Percentiles rank a stretch among this genome's conserved stretches.
phyloP scores from a whole-genome alignment of 2,888 invertebrate genomes.

The Callinectes sapidus region DNA sequence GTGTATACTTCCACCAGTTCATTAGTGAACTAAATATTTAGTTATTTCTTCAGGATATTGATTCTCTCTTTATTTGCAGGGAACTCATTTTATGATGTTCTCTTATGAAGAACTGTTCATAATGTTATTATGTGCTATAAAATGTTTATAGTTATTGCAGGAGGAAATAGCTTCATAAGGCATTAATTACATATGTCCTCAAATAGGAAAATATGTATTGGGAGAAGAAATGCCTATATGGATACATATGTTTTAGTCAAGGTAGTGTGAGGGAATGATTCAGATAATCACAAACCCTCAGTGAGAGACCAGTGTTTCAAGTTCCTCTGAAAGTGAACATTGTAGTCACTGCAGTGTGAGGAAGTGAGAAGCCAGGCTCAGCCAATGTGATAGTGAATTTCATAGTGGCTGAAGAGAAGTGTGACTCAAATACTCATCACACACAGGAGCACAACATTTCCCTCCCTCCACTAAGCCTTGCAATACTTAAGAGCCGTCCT shows the following conservation, averaged over 20 bases:
- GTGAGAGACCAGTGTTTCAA: neutral
- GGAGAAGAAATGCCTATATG: neutral
- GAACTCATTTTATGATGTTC: neutral
- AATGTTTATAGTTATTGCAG: neutral
- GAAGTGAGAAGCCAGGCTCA: neutral
- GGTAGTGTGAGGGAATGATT: neutral
- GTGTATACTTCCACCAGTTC: constrained; percentile 31
- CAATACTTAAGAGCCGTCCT: neutral
- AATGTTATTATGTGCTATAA: neutral
- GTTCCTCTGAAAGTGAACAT: neutral
- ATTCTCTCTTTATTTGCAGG: neutral
- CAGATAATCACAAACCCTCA: neutral
- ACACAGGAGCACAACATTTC: neutral
- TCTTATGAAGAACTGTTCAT: neutral
- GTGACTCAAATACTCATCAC: neutral
- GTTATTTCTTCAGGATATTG: neutral
- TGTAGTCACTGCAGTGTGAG: neutral
- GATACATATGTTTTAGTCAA: neutral
- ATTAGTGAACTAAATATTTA: neutral
- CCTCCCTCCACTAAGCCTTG: constrained; percentile 14
- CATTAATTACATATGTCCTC: neutral
- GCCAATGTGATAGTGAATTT: neutral
- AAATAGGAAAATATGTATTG: neutral
- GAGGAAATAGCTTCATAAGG: neutral
- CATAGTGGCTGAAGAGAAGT: neutral